phyloP scores from a whole-genome alignment of 2,888 invertebrate species.

The Yponomeuta cagnagella region DNA sequence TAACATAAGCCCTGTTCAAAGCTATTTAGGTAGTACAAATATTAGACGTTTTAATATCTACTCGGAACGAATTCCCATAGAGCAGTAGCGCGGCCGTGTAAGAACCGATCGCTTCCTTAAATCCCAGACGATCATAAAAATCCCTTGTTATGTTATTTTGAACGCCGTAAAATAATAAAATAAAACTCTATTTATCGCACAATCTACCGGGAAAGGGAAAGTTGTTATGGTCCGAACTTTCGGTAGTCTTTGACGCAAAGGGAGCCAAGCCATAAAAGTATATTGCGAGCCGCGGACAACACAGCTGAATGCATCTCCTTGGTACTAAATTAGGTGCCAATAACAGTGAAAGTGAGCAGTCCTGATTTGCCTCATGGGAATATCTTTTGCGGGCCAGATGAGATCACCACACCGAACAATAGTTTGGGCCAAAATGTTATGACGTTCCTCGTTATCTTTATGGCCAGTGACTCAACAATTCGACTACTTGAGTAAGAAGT shows the following conservation, averaged over 20 bases:
- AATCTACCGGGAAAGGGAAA: conserved; percentile 33
- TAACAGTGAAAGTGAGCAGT: conserved; percentile 12
- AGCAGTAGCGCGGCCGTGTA: not conserved
- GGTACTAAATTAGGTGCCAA: conserved; percentile 14
- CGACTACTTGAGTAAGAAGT: not conserved
- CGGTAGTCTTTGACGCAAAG: conserved; percentile 39
- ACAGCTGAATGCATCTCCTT: conserved; percentile 30
- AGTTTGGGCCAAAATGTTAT: not conserved
- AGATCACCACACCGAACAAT: not conserved
- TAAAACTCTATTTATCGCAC: conserved; percentile 61
- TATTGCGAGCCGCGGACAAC: conserved; percentile 28
- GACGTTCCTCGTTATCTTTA: not conserved
- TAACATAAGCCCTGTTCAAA: not conserved
- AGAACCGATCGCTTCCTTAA: not conserved
- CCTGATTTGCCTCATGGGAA: not conserved
- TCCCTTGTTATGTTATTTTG: conserved; percentile 54
- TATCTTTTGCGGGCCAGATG: not conserved
- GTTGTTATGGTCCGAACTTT: conserved; percentile 43
- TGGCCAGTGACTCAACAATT: not conserved
- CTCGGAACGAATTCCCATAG: not conserved
- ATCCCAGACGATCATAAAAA: conserved; percentile 38
- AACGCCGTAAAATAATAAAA: conserved; percentile 40
- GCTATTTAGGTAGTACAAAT: not conserved
- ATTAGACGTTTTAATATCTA: not conserved
- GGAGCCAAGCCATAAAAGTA: conserved; percentile 38